Conservation (phyloP, 2,888 invertebrate genomes). For the Lasioglossum leucozonium region DNA sequence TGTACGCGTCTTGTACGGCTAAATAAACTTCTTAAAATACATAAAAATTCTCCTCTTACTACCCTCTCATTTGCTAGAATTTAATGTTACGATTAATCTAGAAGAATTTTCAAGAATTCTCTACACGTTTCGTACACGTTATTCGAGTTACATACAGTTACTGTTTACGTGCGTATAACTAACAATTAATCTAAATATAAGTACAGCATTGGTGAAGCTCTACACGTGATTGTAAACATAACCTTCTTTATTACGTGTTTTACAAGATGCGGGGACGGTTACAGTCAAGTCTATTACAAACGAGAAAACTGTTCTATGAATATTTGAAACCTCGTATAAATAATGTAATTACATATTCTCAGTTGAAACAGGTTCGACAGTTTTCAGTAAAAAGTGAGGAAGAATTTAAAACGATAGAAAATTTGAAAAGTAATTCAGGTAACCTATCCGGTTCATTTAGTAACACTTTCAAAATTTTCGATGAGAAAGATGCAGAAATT, state of each 20-base stretch:
- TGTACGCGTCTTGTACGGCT: conserved; percentile 70
- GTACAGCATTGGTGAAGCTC: not conserved
- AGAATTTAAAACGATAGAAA: conserved; percentile 33
- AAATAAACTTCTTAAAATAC: conserved; percentile 75
- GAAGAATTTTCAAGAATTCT: not conserved
- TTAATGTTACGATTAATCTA: not conserved
- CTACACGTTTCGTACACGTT: not conserved
- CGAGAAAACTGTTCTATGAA: conserved; percentile 62
- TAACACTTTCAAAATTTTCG: conserved; percentile 89
- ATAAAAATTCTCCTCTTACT: not conserved
- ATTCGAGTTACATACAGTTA: not conserved
- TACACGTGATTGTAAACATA: conserved; percentile 26
- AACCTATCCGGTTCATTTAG: conserved; percentile 82
- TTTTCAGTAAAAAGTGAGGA: conserved; percentile 60
- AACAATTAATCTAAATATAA: not conserved
- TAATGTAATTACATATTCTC: conserved; percentile 65
- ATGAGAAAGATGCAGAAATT: conserved; percentile 89
- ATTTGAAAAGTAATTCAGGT: conserved; percentile 65
- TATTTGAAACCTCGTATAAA: conserved; percentile 53
- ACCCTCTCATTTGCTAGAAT: not conserved
- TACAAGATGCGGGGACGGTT: conserved; percentile 64
- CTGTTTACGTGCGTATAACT: not conserved
- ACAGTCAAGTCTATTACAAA: conserved; percentile 61
- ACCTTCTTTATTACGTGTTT: conserved; percentile 17
- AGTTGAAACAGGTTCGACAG: conserved; percentile 45